These are phyloP conservation scores for Maniola hyperantus DNA, from an alignment of 2,888 invertebrate genomes.

Conservation along the genomic window DNA sequence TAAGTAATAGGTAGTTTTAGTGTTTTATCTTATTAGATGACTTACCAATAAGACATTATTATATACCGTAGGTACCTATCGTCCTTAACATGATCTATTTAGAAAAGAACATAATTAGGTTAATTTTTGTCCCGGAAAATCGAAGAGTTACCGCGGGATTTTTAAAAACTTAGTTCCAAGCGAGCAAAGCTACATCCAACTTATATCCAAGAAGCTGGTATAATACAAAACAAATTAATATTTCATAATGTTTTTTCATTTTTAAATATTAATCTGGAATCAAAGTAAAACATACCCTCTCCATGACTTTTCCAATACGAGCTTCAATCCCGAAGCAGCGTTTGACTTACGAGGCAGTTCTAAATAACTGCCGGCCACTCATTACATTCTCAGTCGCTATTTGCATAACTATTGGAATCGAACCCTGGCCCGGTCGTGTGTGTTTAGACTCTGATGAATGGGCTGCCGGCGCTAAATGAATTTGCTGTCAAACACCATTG, in stretches of 20 bases:
- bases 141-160: too few relatives aligned
- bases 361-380: constrained; percentile 81
- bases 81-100: too few relatives aligned
- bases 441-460: constrained; percentile 77
- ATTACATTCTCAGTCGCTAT: constrained; percentile 77
- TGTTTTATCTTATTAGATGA: too few relatives aligned
- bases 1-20: too few relatives aligned
- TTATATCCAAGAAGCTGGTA: too few relatives aligned
- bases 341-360: constrained; percentile 78
- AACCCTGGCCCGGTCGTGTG: constrained; percentile 67
- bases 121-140: too few relatives aligned
- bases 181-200: too few relatives aligned
- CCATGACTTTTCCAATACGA: constrained; percentile 46
- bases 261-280: neutral
- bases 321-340: constrained; percentile 68
- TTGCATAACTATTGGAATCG: constrained; percentile 83
- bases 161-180: too few relatives aligned
- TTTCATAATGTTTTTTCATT: neutral
- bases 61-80: too few relatives aligned
- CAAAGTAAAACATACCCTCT: constrained; percentile 38
- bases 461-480: constrained; percentile 69
- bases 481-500: constrained; percentile 53
- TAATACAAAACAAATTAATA: too few relatives aligned
- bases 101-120: too few relatives aligned
- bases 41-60: too few relatives aligned